These are phyloP conservation scores for Augochlora pura DNA, from an alignment of 1,140 invertebrate genomes.

Conservation along the genomic window DNA sequence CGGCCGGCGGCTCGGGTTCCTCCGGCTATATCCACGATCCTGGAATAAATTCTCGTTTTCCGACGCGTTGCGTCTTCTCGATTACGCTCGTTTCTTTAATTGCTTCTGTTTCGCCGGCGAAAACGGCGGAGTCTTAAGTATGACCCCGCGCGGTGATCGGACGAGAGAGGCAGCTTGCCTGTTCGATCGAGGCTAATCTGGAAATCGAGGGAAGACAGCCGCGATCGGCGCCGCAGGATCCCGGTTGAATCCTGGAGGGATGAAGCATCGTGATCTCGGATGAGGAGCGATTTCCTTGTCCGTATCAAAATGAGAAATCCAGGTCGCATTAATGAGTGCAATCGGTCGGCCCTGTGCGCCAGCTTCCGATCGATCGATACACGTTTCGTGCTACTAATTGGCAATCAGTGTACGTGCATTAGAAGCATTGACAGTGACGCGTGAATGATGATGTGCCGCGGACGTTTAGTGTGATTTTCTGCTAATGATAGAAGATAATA, in stretches of 20 bases:
- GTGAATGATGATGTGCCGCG: slow-evolving; percentile 4
- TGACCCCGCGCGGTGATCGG: no score
- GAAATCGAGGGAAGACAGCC: not conserved
- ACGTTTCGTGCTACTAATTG: slow-evolving; percentile 19
- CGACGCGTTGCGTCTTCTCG: no score
- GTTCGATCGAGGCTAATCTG: not conserved
- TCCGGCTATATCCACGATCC: no score
- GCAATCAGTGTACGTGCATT: slow-evolving; percentile 36
- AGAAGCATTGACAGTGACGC: slow-evolving; percentile 33
- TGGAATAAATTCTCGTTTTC: no score
- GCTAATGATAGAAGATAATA: slow-evolving; percentile 22
- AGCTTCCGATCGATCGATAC: slow-evolving; percentile 20
- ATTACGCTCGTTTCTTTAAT: no score
- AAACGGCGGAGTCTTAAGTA: no score
- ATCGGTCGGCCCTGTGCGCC: not conserved
- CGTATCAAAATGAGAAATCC: slow-evolving; percentile 3
- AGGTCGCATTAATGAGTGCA: slow-evolving; percentile 23
- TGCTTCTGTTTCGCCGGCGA: no score
- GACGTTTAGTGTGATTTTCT: slow-evolving; percentile 25
- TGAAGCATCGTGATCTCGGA: slow-evolving; percentile 1
- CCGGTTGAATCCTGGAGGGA: not conserved
- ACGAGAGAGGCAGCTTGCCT: no score
- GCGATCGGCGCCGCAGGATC: not conserved
- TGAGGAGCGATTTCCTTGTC: not conserved
- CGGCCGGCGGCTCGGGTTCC: no score